These are phyloP conservation scores for Puntigrus tetrazona DNA, from an alignment of 2,113 vertebrate genomes.

Conservation along the genomic window DNA sequence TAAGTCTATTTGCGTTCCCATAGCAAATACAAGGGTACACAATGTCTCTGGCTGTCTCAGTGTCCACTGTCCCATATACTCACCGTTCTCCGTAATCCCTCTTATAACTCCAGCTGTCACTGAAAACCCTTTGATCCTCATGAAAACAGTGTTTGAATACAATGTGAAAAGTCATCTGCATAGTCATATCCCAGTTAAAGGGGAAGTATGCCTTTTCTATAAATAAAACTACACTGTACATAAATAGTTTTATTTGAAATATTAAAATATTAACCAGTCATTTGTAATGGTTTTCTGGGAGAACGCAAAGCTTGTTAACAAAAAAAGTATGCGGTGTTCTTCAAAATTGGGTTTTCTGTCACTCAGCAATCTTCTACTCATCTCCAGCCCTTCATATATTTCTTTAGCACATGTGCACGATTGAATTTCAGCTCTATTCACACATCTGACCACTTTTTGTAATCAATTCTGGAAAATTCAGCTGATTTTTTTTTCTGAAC, in stretches of 20 bases:
- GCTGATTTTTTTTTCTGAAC: background rate
- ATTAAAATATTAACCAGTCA: background rate
- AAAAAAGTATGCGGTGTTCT: background rate
- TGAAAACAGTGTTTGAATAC: conserved; percentile 40
- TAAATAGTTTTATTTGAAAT: background rate
- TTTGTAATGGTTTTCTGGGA: background rate
- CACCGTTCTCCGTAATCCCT: conserved; percentile 41
- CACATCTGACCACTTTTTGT: background rate
- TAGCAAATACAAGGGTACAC: background rate
- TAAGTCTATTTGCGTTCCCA: conserved; percentile 1
- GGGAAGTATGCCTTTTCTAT: background rate
- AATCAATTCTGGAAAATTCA: background rate
- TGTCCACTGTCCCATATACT: conserved; percentile 28
- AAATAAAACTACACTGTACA: background rate
- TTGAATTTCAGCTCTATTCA: background rate
- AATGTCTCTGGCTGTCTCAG: background rate
- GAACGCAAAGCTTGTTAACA: background rate
- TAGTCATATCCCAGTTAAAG: background rate
- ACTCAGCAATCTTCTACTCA: background rate
- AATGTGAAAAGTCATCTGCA: conserved; percentile 14
- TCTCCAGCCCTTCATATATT: background rate
- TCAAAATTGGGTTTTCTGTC: background rate
- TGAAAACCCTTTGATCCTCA: conserved; percentile 45
- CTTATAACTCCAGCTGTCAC: conserved; percentile 48
- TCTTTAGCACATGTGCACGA: background rate